These are phyloP conservation scores for Brachypterus glaber DNA, from an alignment of 2,888 invertebrate species.

Conservation along the genomic window DNA sequence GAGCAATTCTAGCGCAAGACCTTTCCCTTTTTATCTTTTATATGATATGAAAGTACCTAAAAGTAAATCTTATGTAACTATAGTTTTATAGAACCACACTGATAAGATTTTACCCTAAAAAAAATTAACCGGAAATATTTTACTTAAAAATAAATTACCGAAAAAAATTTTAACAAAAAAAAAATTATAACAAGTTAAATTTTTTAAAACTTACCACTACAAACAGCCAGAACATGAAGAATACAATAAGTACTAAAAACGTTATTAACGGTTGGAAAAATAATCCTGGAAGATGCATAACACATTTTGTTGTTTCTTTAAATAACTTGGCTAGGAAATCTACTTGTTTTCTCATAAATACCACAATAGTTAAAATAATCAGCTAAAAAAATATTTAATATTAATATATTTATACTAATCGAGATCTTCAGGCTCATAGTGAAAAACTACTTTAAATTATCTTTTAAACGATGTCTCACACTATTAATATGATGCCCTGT, in stretches of 20 bases:
- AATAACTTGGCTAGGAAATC: constrained; percentile 77
- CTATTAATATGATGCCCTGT: constrained; percentile 2
- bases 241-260: constrained; percentile 64
- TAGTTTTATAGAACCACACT: too few relatives aligned
- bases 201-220: constrained; percentile 58
- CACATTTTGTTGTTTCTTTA: constrained; percentile 80
- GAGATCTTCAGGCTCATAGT: constrained; percentile 5
- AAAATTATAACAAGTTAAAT: constrained; percentile 3
- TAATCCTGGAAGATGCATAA: constrained; percentile 73
- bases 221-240: constrained; percentile 78
- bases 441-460: too few relatives aligned
- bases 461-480: not conserved
- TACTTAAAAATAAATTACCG: too few relatives aligned
- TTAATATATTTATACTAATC: constrained; percentile 1
- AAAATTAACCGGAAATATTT: constrained; percentile 5
- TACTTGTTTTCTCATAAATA: constrained; percentile 70
- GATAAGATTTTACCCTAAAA: constrained; percentile 4
- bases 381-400: constrained; percentile 46
- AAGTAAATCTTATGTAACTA: too few relatives aligned
- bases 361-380: constrained; percentile 61
- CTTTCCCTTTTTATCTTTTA: too few relatives aligned
- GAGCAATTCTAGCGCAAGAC: too few relatives aligned
- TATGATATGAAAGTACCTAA: too few relatives aligned
- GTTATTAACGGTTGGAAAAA: constrained; percentile 79
- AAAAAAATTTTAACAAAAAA: constrained; percentile 3